Evolutionary conservation across 2,797 vertebrate species (phyloP).

Genomic region (Platalea minor): DNA sequence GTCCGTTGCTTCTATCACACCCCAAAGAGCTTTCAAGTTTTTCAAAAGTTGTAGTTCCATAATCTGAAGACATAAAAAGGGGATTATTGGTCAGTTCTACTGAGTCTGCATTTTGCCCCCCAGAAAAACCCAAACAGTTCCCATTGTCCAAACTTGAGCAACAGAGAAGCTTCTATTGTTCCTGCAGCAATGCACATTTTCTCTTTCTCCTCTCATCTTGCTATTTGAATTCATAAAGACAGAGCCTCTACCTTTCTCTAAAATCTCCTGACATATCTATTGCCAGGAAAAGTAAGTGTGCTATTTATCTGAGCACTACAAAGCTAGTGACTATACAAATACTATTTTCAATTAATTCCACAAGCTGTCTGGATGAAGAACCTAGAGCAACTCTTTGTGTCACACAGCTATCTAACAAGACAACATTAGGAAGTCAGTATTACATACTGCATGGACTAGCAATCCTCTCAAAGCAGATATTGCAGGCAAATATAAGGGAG

Average conservation of each 20-base stretch:
- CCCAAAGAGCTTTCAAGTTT: background rate
- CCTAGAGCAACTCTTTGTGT: background rate
- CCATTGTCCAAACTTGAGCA: background rate
- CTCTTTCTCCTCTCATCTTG: background rate
- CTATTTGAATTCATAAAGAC: background rate
- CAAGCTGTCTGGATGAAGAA: background rate
- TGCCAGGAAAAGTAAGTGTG: background rate
- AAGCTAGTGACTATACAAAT: background rate
- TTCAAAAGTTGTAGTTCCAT: background rate
- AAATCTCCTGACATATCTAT: background rate
- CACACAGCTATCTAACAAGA: background rate
- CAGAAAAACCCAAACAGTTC: background rate
- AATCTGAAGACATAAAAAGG: background rate
- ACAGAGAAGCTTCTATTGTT: background rate
- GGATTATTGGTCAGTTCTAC: background rate
- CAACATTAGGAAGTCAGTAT: background rate
- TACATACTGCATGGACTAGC: background rate
- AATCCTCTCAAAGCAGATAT: background rate
- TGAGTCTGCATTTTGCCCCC: accelerated
- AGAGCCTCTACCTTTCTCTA: background rate
- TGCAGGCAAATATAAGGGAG: background rate
- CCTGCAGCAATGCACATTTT: background rate
- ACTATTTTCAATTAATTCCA: background rate
- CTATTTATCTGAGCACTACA: background rate
- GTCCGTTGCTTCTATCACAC: background rate